Base-by-base conservation (phyloP, 2,113 vertebrate species). In the Prunella fulvescens region DNA sequence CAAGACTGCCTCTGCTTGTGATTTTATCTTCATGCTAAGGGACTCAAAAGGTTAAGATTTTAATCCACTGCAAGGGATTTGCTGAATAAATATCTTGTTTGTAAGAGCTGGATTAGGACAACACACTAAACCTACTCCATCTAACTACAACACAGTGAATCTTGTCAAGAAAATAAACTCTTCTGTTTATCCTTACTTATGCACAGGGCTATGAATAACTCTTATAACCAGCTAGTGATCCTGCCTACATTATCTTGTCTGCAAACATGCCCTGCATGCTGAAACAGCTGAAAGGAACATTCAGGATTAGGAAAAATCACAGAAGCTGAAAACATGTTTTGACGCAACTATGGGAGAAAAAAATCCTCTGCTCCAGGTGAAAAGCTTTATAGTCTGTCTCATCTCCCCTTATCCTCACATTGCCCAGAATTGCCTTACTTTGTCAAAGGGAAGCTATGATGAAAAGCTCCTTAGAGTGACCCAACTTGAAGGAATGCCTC, bases 271-370 rank as follows among this genome's bases (percentile, higher is more conserved):
- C 61, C 73, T 87, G 92, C 91, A 85, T 89, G 81, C 83, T 89
- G 92, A 93, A 95, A 95, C 37, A 94, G 65, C 58, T 96, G 84
- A 95, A 91, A 91, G 48, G n/a, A 96, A 79, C 45, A 88, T 31
- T 56, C 25, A 72, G 83, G 92, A 94, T 97, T 94, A 97, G 61
- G 66, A 81, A 87, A 94, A 93, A 61, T 89, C 37, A 57, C 73
- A 93, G 83, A 67, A 91, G 40, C 53, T 76, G 81, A 85, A 88
- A 96, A 93, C 78, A 61, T 81, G 74, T 85, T 93, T 94, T 94
- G 90, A 95, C 23, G 2, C 62, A 92, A 50, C 74, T 51, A 10
- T 24, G 40, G 57, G 28, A 79, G 72, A 60, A 96, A 95, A 81
- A 78, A 87, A 71, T 74, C 56, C 44, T 66, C 72, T 84, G 65